Evolutionary conservation across 2,797 vertebrate genomes (phyloP).

Genomic region (Halcyon badia): DNA sequence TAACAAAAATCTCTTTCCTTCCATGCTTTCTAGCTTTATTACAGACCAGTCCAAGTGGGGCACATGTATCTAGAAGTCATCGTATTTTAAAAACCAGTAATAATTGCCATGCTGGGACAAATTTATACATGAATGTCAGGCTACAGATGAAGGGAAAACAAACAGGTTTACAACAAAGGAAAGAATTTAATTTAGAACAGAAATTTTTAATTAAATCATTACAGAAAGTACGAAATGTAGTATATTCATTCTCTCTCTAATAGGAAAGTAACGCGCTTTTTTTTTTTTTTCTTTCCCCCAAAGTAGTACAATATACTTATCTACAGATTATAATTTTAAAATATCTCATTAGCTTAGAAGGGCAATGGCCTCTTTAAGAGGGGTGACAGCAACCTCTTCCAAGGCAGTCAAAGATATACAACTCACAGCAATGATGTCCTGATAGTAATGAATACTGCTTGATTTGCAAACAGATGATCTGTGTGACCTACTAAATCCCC

Average conservation of each 20-base stretch:
- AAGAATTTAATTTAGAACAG: neutral
- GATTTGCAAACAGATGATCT: neutral
- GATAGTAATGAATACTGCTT: neutral
- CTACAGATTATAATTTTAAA: neutral
- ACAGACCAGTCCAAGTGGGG: neutral
- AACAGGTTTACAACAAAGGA: neutral
- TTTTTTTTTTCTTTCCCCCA: too few relatives aligned
- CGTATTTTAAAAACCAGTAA: neutral
- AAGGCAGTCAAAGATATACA: neutral
- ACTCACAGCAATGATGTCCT: neutral
- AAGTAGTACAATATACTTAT: neutral
- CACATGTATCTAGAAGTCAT: conserved; percentile 3
- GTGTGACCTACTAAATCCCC: neutral
- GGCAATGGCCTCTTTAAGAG: neutral
- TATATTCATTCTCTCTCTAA: neutral
- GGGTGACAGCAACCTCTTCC: neutral
- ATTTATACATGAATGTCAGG: conserved; percentile 21
- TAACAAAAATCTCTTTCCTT: neutral
- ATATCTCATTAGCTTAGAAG: neutral
- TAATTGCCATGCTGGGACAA: neutral
- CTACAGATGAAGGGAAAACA: neutral
- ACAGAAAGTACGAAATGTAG: neutral
- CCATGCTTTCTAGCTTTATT: conserved; percentile 42
- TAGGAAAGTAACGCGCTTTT: accelerated
- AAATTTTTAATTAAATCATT: neutral